Base-by-base conservation (phyloP, 1,140 invertebrate species). In the Sipha flava region DNA sequence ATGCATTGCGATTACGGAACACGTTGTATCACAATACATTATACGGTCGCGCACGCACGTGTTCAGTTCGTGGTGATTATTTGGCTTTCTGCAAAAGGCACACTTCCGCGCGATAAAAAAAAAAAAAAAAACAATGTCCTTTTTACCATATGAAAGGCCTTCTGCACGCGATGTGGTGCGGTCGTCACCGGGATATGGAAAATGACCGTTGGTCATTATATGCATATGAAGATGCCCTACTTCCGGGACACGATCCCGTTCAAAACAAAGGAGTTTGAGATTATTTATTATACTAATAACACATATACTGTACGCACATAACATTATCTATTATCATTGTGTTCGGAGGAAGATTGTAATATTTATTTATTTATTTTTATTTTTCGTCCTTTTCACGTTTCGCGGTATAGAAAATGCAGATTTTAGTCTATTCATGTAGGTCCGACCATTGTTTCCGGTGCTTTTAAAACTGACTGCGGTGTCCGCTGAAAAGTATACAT, bases 211-310 rank as follows among this genome's bases (percentile, higher is more conserved):
- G 73, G 73, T 77, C 73, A 77, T 77, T 77, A 77, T 77, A 77
- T 77, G 73, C 73, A 77, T 77, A 77, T 77, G 52, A 77, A 77
- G 73, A 77, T 77, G 73, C 52, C 73, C 73, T 59, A 77, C 73
- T 77, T 77, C 73, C 73, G 73, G 73, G 34, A 77, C 73, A 77
- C 73, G 73, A 77, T 77, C 70, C 73, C 73, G 49, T 54, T 40
- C 18, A 21, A 26, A 57, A 77, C 73, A 77, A 77, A 77, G 73
- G 73, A 77, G 49, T 37, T 77, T 14, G 73, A 10, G 73, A 26
- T 59, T 77, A 77, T 77, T 77, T 59, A 77, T 77, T 43, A 40
- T 37, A 77, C 47, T 43, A 59, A 77, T 57, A 77, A 59, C 43
- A 26, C 40, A 16, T n/a, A n/a, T n/a, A n/a, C n/a, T n/a, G 23